phyloP scores from a whole-genome alignment of 2,888 invertebrate species.

The Ptilodon capucinus region DNA sequence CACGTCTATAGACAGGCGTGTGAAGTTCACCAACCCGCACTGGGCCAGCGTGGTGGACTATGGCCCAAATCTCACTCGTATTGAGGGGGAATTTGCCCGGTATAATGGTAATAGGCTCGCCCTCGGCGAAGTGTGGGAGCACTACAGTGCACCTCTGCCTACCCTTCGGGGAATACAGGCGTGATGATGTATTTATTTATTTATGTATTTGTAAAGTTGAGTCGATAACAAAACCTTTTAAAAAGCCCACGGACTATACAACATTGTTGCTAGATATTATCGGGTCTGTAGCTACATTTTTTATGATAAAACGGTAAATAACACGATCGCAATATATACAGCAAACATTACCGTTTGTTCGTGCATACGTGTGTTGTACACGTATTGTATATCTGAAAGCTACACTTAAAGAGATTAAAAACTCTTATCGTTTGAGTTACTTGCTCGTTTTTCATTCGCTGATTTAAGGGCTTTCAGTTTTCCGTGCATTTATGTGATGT shows the following conservation, averaged over 20 bases:
- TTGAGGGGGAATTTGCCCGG: too few relatives aligned
- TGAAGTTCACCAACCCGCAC: too few relatives aligned
- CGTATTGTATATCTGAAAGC: conserved; percentile 7
- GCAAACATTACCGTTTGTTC: neutral
- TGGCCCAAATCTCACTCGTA: too few relatives aligned
- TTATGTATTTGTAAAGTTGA: neutral
- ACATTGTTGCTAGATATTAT: neutral
- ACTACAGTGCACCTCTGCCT: too few relatives aligned
- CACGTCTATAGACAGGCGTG: too few relatives aligned
- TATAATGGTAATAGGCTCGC: too few relatives aligned
- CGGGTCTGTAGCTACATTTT: neutral
- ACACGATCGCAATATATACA: neutral
- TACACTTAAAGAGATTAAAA: conserved; percentile 78
- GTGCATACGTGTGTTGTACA: neutral
- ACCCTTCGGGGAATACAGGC: too few relatives aligned
- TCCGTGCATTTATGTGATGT: conserved; percentile 61
- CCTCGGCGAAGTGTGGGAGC: too few relatives aligned
- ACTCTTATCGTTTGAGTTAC: conserved; percentile 69
- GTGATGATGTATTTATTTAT: too few relatives aligned
- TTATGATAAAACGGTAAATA: neutral
- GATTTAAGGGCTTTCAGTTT: conserved; percentile 71
- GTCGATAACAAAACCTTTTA: neutral
- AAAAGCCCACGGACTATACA: neutral
- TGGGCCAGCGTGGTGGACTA: too few relatives aligned
- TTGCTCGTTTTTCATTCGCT: conserved; percentile 73